Conservation (phyloP, 2,797 vertebrate genomes). For the Apogon talboti region DNA sequence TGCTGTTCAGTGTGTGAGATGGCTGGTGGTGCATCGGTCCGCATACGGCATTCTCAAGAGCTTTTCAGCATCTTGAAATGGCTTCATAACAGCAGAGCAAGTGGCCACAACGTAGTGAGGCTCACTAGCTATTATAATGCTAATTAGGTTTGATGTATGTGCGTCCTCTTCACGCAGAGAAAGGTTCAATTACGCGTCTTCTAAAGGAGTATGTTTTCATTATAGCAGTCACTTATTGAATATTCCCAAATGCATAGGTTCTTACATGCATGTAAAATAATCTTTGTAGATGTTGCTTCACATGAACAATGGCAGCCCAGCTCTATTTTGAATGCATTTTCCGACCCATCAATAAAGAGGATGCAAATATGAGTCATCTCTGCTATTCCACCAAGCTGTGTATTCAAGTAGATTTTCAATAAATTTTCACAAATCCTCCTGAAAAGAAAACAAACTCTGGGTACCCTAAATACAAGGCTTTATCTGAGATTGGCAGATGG, state of each 20-base stretch:
- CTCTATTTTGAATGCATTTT: constrained; percentile 13
- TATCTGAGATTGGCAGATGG: constrained; percentile 42
- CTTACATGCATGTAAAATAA: constrained; percentile 15
- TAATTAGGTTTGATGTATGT: constrained; percentile 60
- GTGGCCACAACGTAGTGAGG: constrained; percentile 23
- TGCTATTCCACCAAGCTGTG: not conserved
- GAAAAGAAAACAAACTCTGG: not conserved
- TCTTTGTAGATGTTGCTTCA: constrained; percentile 2
- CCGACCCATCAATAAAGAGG: constrained; percentile 14
- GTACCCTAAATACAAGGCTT: constrained; percentile 6
- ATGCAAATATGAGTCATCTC: not conserved
- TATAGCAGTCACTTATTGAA: constrained; percentile 29
- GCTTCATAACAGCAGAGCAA: constrained; percentile 46
- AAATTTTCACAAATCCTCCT: constrained; percentile 9
- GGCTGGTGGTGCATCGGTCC: constrained; percentile 47
- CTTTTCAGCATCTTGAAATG: constrained; percentile 46
- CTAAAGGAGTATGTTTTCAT: constrained; percentile 44
- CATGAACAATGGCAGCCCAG: not conserved
- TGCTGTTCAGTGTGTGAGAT: constrained; percentile 47
- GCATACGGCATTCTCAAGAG: constrained; percentile 44
- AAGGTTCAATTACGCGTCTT: constrained; percentile 29
- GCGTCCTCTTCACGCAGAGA: constrained; percentile 20
- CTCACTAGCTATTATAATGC: constrained; percentile 37
- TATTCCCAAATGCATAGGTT: constrained; percentile 14
- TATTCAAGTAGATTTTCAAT: constrained; percentile 6